Conservation (phyloP, 2,113 vertebrate genomes). For the Neogobius melanostomus region DNA sequence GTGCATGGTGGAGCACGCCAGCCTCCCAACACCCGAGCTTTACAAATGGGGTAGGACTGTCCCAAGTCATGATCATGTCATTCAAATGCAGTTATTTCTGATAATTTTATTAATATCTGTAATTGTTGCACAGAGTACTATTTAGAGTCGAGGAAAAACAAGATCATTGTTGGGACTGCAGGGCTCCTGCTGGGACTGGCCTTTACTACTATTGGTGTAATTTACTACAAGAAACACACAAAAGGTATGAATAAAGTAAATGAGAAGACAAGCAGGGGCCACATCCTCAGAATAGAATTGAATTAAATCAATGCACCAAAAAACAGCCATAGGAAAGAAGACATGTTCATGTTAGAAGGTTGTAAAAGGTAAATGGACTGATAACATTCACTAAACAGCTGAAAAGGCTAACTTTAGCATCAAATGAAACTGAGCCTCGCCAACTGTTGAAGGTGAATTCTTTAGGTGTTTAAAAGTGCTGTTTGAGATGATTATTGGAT, state of each 20-base stretch:
- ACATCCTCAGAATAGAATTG: too few relatives aligned
- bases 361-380: too few relatives aligned
- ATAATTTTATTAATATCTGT: not conserved
- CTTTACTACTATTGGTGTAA: constrained; percentile 39
- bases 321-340: too few relatives aligned
- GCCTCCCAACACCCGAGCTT: not conserved
- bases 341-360: too few relatives aligned
- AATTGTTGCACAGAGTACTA: constrained; percentile 13
- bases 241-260: not conserved
- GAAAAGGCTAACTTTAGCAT: too few relatives aligned
- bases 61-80: not conserved
- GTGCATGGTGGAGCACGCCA: constrained; percentile 53
- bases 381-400: too few relatives aligned
- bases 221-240: constrained; percentile 45
- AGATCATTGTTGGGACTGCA: constrained; percentile 43
- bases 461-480: too few relatives aligned
- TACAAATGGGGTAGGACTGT: constrained; percentile 49
- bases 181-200: constrained; percentile 58
- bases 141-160: constrained; percentile 28
- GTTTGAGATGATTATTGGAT: too few relatives aligned
- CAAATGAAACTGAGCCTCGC: too few relatives aligned
- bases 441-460: too few relatives aligned
- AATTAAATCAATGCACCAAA: too few relatives aligned
- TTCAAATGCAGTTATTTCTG: not conserved
- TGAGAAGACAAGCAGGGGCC: too few relatives aligned